These are phyloP conservation scores for Bagarius yarrelli DNA, from an alignment of 2,113 vertebrate genomes.

Conservation along the genomic window DNA sequence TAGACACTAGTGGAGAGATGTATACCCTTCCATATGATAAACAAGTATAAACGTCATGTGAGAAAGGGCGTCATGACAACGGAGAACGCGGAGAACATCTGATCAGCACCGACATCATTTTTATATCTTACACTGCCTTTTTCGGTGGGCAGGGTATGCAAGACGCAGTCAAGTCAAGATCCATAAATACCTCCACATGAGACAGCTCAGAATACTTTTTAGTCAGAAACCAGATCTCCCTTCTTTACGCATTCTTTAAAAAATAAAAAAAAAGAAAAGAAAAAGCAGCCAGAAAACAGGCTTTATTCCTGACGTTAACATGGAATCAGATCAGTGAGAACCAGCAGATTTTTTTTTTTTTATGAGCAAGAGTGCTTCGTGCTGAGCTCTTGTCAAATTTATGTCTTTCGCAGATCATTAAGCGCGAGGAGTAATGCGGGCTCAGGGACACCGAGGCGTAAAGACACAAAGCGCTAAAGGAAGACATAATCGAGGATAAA, in stretches of 20 bases:
- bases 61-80: too few relatives aligned
- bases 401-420: constrained; percentile 25
- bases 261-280: too few relatives aligned
- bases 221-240: background rate
- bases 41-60: too few relatives aligned
- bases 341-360: constrained; percentile 14
- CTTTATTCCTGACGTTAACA: background rate
- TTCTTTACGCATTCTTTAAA: background rate
- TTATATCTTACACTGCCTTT: constrained; percentile 66
- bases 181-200: background rate
- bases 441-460: background rate
- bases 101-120: constrained; percentile 54
- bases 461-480: constrained; percentile 1
- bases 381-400: constrained; percentile 17
- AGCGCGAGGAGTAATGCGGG: constrained; percentile 18
- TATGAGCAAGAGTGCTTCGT: background rate
- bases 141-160: constrained; percentile 59
- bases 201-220: too few relatives aligned
- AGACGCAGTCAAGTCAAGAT: background rate
- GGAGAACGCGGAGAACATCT: background rate
- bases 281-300: background rate
- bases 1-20: background rate
- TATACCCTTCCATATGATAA: background rate
- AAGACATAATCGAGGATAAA: background rate
- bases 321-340: background rate